A percentile compares a stretch with the other conserved stretches of the same genome.
Evolutionary conservation across 2,797 vertebrate species (phyloP).

Genomic region (Cottoperca gobio): DNA sequence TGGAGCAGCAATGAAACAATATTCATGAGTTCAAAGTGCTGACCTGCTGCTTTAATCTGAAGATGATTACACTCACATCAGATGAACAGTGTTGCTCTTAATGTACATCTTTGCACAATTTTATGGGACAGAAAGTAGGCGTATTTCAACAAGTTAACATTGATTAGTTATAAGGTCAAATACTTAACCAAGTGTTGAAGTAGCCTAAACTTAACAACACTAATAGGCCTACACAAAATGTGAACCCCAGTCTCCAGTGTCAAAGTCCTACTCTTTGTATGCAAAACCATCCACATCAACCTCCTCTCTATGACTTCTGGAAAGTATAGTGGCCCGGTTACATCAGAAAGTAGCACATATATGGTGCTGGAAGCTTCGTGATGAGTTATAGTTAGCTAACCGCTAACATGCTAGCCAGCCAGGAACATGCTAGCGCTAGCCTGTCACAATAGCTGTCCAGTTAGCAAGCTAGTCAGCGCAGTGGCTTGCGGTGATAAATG

Average conservation of each 20-base stretch:
- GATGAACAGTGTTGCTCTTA: not conserved
- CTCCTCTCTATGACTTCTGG: not conserved
- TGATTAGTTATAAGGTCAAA: not conserved
- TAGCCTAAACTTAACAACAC: not conserved
- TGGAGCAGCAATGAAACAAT: not conserved
- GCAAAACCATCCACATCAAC: not conserved
- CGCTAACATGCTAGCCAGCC: not conserved
- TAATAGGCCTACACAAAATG: rapidly evolving
- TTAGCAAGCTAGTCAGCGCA: not conserved
- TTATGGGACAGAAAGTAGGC: not conserved
- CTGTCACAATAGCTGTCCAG: not conserved
- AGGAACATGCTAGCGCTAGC: not conserved
- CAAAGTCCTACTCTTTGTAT: not conserved
- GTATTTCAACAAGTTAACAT: not conserved
- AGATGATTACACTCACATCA: not conserved
- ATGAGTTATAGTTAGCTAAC: too few relatives aligned
- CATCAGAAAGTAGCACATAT: not conserved
- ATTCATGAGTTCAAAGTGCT: not conserved
- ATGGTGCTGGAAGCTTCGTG: too few relatives aligned
- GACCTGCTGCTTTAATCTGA: not conserved
- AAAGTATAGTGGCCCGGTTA: not conserved
- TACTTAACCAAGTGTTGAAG: not conserved
- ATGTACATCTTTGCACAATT: rapidly evolving
- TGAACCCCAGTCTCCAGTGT: not conserved
- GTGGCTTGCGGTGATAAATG: too few relatives aligned